Conservation (phyloP, 1,140 invertebrate species). For the Drosophila serrata region DNA sequence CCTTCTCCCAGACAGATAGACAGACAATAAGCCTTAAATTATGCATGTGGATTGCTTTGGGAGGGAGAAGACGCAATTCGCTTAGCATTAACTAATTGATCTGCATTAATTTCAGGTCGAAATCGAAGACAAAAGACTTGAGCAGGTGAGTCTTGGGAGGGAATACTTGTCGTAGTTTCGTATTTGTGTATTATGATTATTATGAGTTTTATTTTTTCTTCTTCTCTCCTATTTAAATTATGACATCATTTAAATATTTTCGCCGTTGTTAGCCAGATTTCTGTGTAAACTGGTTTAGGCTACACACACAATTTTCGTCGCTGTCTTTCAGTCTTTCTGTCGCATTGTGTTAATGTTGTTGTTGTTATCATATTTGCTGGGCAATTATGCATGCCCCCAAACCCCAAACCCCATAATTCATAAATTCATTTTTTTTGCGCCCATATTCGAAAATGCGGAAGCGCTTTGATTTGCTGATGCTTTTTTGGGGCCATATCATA, state of each 20-base stretch:
- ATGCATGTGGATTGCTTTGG: conserved; percentile 45
- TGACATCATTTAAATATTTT: conserved; percentile 84
- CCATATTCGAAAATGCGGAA: conserved; percentile 74
- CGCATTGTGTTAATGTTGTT: conserved; percentile 6
- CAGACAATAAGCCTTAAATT: conserved; percentile 50
- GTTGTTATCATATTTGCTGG: conserved; percentile 35
- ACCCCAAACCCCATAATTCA: conserved; percentile 75
- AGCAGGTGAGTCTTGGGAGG: conserved; percentile 58
- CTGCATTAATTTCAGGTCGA: conserved; percentile 75
- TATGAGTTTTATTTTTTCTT: conserved; percentile 59
- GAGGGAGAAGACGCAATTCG: conserved; percentile 42
- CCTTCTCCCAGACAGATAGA: no score
- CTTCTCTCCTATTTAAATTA: conserved; percentile 68
- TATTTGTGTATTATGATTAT: conserved; percentile 72
- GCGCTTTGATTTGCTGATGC: conserved; percentile 66
- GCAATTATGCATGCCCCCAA: conserved; percentile 75
- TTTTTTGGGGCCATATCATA: conserved; percentile 45
- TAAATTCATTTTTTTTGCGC: conserved; percentile 67
- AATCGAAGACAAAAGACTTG: conserved; percentile 37
- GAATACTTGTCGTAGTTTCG: conserved; percentile 45
- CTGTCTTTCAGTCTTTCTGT: conserved; percentile 30
- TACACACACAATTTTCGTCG: conserved; percentile 43
- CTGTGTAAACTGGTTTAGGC: conserved; percentile 75
- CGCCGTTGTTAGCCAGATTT: conserved; percentile 61
- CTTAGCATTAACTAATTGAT: conserved; percentile 84